A percentile compares a stretch with the other conserved stretches of the same genome.
phyloP scores from a whole-genome alignment of 2,797 vertebrate genomes.

The Ceyx erithaca region DNA sequence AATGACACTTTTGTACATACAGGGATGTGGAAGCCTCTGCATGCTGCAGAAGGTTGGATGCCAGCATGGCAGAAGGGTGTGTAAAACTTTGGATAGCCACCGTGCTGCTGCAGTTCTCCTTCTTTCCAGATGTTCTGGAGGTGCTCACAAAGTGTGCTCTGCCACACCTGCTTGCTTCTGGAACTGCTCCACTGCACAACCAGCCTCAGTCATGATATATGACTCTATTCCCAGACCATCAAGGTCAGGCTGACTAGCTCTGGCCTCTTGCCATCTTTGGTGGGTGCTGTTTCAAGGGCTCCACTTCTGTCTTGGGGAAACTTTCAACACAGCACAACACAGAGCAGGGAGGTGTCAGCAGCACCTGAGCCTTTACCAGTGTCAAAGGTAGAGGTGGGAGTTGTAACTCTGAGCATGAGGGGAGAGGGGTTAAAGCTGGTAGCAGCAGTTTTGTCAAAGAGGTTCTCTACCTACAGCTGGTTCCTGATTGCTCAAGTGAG shows the following conservation, averaged over 20 bases:
- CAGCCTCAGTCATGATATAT: conserved; percentile 41
- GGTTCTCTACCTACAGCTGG: not conserved
- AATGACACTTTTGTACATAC: not conserved
- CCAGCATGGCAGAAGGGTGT: not conserved
- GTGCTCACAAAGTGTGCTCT: not conserved
- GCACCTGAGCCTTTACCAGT: not conserved
- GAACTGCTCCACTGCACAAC: not conserved
- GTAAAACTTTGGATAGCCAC: not conserved
- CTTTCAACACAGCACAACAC: not conserved
- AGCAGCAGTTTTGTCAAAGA: not conserved
- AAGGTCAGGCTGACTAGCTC: conserved; percentile 56
- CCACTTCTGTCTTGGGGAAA: conserved; percentile 7
- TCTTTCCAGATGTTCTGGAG: not conserved
- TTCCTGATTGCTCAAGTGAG: not conserved
- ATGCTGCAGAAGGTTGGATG: not conserved
- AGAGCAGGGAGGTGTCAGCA: not conserved
- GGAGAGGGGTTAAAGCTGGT: not conserved
- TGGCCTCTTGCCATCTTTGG: conserved; percentile 32
- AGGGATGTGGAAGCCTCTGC: not conserved
- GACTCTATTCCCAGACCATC: conserved; percentile 63
- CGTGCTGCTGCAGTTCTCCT: not conserved
- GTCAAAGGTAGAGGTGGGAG: not conserved
- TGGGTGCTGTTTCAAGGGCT: conserved; percentile 53
- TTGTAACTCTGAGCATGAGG: not conserved
- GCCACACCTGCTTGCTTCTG: not conserved